A percentile compares a stretch with the other conserved stretches of the same genome.
Evolutionary conservation across 2,113 vertebrate genomes (phyloP).

Genomic region (Dasyurus viverrinus): DNA sequence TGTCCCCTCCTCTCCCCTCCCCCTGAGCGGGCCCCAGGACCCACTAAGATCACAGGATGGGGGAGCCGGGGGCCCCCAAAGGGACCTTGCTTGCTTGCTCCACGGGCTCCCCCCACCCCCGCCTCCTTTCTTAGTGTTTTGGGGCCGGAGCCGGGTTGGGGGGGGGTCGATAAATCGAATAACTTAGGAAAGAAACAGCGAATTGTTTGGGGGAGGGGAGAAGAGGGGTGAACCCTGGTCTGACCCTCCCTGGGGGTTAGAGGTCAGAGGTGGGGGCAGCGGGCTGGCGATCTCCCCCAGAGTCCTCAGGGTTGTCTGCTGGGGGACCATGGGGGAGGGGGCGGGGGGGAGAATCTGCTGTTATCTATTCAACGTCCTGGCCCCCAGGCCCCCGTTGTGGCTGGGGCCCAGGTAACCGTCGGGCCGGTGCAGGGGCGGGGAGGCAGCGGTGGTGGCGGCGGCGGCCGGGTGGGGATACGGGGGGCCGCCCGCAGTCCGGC

Average conservation of each 20-base stretch:
- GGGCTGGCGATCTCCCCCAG: slow-evolving; percentile 65
- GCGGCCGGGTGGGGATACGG: slow-evolving; percentile 72
- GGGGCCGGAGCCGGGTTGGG: not conserved
- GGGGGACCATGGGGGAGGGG: not conserved
- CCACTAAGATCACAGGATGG: not conserved
- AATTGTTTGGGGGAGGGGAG: not conserved
- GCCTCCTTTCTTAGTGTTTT: not conserved
- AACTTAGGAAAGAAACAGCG: not conserved
- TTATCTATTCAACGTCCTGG: slow-evolving; percentile 97
- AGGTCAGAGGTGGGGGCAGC: slow-evolving; percentile 13
- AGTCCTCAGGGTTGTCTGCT: slow-evolving; percentile 21
- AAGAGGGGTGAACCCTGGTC: not conserved
- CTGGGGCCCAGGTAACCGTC: slow-evolving; percentile 84
- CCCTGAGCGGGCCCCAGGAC: not conserved
- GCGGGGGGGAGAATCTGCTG: slow-evolving; percentile 74
- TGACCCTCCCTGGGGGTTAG: not conserved
- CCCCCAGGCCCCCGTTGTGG: slow-evolving; percentile 92
- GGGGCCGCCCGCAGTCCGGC: slow-evolving; percentile 64
- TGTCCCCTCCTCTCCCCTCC: not conserved
- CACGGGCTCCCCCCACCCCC: not conserved
- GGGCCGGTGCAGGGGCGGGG: slow-evolving; percentile 87
- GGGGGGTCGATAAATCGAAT: not conserved
- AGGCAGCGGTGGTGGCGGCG: slow-evolving; percentile 83
- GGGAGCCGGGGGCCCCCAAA: too few relatives aligned
- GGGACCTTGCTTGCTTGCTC: not conserved